Base-by-base conservation (phyloP, 2,888 invertebrate genomes). In the Pheosia gnoma region DNA sequence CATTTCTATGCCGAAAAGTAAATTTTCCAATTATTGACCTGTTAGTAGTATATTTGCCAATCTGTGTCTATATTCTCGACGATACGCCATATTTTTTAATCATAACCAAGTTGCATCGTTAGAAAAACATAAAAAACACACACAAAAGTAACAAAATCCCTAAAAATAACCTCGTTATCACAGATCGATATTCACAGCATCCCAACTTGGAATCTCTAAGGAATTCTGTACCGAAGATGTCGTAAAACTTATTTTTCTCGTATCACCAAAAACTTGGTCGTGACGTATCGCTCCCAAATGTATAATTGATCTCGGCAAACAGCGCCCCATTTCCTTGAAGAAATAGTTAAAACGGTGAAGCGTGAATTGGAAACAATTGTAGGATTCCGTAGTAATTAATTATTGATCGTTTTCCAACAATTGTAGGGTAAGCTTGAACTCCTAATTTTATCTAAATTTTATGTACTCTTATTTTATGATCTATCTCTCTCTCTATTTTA, bases 301-400 rank as follows among this genome's bases (percentile, higher is more conserved):
- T 74, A 71, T 79, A 80, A 80, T 79, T 79, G 72, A 72, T 79
- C 75, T 77, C 61, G 38, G 57, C 72, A 64, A 58, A 61, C 61
- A 59, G 60, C 62, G 65, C 62, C 62, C 60, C 60, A 62, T 59
- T 59, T 61, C 58, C 39, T 58, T 49, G 51, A 62, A 58, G 58
- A 62, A 45, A n/a, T 49, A 56, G 36, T 11, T 51, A 25, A 60
- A 52, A 62, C 37, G 52, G 62, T 43, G 25, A 64, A 45, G 49
- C 41, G 36, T 11, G 49, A 56, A 52, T 41, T 55, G 36, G 11
- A 37, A 61, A 62, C 6, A 7, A 13, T 13, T 5, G 1, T 0
- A 52, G 13, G 25, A 36, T 52, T 52, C 52, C 52, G 4, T 25
- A 13, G 45, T 45, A 25, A 25, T 25, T 25, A 25, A 25, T 25